Base-by-base conservation (phyloP, 1,140 invertebrate species). In the Eueides isabella region DNA sequence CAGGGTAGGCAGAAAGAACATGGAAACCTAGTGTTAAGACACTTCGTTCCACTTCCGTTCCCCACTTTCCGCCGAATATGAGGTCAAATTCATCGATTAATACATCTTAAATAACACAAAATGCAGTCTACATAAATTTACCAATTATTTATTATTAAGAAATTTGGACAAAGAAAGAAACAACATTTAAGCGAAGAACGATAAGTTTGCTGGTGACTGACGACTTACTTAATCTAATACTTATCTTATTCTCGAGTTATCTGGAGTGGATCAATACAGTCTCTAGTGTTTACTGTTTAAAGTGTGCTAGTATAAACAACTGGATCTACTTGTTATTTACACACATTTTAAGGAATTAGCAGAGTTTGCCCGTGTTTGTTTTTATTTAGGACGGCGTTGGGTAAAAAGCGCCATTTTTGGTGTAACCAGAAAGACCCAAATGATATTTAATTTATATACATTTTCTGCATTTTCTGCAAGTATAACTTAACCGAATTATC, bases 141-240 rank as follows among this genome's bases (percentile, higher is more conserved):
- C 5, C 19, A 48, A 48, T 38, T 38, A 38, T 16, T 38, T 9
- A 48, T 55, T 55, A 55, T 55, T 26, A 26, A 26, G 48, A 26
- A 23, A 23, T 55, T 26, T 11, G 19, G 2, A 55, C 19, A 38
- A n/a, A n/a, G n/a, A n/a, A n/a, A n/a, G n/a, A 38, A 55, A 55
- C 48, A 55, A 55, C 48, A 55, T 55, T 55, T 55, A 55, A 44
- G 41, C 41, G 35, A 5, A 44, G 48, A 55, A 26, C 9, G 48
- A 55, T 55, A 55, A 55, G 48, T 55, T 55, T 55, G 48, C 19
- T 55, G 48, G 48, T 55, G 48, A 55, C 19, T 55, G 48, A 55
- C 26, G 48, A 55, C 48, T 55, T 26, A 26, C 48, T 55, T 55
- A 55, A 55, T 55, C 48, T 55, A 55, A 55, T 11, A 55, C 48